These are phyloP conservation scores for Acropternis orthonyx DNA, from an alignment of 2,797 vertebrate genomes.

Conservation along the genomic window DNA sequence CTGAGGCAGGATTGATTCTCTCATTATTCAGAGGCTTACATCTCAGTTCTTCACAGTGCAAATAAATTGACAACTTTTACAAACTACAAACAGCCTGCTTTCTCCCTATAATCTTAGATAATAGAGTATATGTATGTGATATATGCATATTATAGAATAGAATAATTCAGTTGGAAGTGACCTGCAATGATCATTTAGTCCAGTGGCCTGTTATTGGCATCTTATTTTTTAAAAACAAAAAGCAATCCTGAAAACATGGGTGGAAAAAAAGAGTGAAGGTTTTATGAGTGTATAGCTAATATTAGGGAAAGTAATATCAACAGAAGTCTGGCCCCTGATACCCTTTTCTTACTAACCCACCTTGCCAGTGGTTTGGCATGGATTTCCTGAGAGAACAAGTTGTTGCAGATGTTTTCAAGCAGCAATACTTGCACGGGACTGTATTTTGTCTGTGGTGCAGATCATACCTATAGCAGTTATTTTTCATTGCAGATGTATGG, in stretches of 20 bases:
- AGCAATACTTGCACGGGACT: background rate
- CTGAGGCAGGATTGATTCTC: slow-evolving; percentile 36
- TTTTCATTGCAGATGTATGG: background rate
- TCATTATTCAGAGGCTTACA: background rate
- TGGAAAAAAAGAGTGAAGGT: background rate
- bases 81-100: background rate
- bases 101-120: background rate
- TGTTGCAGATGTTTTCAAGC: background rate
- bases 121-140: background rate
- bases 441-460: background rate
- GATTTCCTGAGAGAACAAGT: background rate
- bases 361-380: background rate
- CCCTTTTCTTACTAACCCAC: background rate
- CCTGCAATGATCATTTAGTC: background rate
- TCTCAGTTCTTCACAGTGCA: background rate
- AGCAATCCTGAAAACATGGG: background rate
- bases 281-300: background rate
- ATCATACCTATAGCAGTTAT: fast-evolving
- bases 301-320: background rate
- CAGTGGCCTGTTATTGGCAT: background rate
- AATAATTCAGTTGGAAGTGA: background rate
- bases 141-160: background rate
- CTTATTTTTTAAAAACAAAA: background rate
- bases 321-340: background rate
- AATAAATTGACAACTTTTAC: slow-evolving; percentile 17